Percentiles rank a stretch among this genome's conserved stretches.
Conservation (phyloP, 2,888 invertebrate genomes). For the Drosophila heteroneura region DNA sequence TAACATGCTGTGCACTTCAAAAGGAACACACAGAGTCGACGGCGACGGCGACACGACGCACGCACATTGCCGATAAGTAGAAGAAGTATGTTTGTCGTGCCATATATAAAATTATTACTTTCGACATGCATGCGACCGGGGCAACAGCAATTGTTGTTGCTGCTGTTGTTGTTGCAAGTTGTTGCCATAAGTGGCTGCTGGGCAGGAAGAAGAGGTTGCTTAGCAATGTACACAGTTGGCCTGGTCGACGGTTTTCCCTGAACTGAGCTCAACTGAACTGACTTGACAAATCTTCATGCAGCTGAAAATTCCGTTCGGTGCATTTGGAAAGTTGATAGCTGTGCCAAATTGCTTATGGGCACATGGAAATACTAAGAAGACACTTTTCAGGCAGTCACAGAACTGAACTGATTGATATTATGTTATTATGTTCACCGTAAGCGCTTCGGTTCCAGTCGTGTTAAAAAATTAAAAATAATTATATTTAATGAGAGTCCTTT, state of each 20-base stretch:
- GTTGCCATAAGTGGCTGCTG: slow-evolving; percentile 50
- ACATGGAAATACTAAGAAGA: slow-evolving; percentile 21
- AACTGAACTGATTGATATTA: not conserved
- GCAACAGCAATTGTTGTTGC: slow-evolving; percentile 33
- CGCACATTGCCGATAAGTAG: slow-evolving; percentile 79
- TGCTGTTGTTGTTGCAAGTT: slow-evolving; percentile 37
- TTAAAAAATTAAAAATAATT: not conserved
- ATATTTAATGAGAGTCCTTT: not conserved
- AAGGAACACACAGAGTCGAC: slow-evolving; percentile 71
- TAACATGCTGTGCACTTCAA: slow-evolving; percentile 82
- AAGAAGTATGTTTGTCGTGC: slow-evolving; percentile 77
- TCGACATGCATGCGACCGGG: slow-evolving; percentile 73
- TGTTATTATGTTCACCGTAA: not conserved
- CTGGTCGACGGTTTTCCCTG: slow-evolving; percentile 31
- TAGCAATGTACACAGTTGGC: slow-evolving; percentile 26
- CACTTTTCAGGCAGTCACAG: not conserved
- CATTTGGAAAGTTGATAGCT: slow-evolving; percentile 42
- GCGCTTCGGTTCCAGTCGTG: not conserved
- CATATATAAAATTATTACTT: slow-evolving; percentile 81
- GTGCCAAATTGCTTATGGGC: slow-evolving; percentile 32
- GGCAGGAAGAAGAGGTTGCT: slow-evolving; percentile 62
- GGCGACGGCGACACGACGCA: slow-evolving; percentile 47
- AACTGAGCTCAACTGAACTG: slow-evolving; percentile 5
- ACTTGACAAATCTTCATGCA: slow-evolving; percentile 49
- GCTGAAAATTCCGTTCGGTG: slow-evolving; percentile 22